Base-by-base conservation (phyloP, 2,113 vertebrate species). In the Menura novaehollandiae region DNA sequence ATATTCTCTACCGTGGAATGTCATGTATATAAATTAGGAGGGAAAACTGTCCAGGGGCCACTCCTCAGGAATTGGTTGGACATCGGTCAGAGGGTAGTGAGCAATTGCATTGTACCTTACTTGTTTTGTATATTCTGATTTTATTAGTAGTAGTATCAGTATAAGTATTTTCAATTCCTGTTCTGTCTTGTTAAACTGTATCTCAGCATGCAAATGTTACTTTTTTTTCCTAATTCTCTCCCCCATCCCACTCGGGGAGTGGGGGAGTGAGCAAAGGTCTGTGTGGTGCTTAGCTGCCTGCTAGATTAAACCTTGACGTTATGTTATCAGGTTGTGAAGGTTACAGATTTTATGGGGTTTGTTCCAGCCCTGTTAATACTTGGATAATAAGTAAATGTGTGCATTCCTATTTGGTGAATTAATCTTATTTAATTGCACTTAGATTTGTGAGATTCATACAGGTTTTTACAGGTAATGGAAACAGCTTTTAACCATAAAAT, bases 241-340 rank as follows among this genome's bases (percentile, higher is more conserved):
- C 14, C 39, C 2, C 2, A 13, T 68, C 16, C 12, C n/a, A 27
- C 24, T 47, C 0, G 0, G 18, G 24, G n/a, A 26, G 7, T n/a
- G 3, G 28, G 10, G 7, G 4, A 6, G 16, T 62, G n/a, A 69
- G 55, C 30, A 35, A 22, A 62, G 62, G n/a, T 68, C n/a, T 82
- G 11, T 60, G 39, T 30, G 24, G 14, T 47, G 21, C 27, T 58
- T 4, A 47, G 30, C 44, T 83, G 56, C 77, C 44, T 77, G 39
- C 39, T 13, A 9, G 39, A 27, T 67, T 83, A 72, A 88, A 66
- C n/a, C 18, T 18, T 30, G 21, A 28, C 19, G 7, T 76, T 30
- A 4, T 24, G 15, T 72, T 59, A 49, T 49, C 18, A 30, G 39
- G 32, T 59, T 44, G 32, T 2, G 1, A 71, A 67, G 47, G 35